Conservation (phyloP, 2,888 invertebrate species). For the Drosophila conformis region DNA sequence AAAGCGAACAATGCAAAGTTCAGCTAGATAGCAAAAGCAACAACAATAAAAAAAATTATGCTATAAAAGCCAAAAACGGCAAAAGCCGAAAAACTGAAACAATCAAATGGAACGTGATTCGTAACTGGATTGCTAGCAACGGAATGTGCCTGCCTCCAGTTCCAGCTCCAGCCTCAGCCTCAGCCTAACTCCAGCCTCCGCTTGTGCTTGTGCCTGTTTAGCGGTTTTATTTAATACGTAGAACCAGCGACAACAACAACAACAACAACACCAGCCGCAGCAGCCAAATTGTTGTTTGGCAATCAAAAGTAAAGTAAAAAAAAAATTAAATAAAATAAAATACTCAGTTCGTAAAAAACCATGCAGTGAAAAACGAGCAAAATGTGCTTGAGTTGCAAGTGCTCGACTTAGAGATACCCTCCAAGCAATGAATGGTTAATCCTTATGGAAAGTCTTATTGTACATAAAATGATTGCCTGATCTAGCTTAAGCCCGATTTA, state of each 20-base stretch:
- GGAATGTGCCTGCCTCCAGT: constrained; percentile 40
- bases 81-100: constrained; percentile 40
- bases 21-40: constrained; percentile 40
- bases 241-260: constrained; percentile 51
- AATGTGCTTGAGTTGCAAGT: not conserved
- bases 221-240: constrained; percentile 62
- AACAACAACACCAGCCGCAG: constrained; percentile 28
- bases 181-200: constrained; percentile 12
- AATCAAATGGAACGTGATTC: constrained; percentile 69
- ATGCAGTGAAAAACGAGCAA: constrained; percentile 31
- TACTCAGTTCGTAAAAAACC: constrained; percentile 14
- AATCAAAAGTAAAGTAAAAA: constrained; percentile 64
- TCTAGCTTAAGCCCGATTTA: not conserved
- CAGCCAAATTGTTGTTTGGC: constrained; percentile 74
- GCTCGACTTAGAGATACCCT: constrained; percentile 13
- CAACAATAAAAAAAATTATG: constrained; percentile 50
- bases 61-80: constrained; percentile 40
- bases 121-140: constrained; percentile 54
- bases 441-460: not conserved
- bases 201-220: constrained; percentile 51
- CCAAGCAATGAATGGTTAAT: not conserved
- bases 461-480: not conserved
- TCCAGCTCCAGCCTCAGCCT: constrained; percentile 3
- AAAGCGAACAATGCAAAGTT: constrained; percentile 51
- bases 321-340: constrained; percentile 42